Evolutionary conservation across 2,888 invertebrate genomes (phyloP).

Genomic region (Trachelus troglodyta): DNA sequence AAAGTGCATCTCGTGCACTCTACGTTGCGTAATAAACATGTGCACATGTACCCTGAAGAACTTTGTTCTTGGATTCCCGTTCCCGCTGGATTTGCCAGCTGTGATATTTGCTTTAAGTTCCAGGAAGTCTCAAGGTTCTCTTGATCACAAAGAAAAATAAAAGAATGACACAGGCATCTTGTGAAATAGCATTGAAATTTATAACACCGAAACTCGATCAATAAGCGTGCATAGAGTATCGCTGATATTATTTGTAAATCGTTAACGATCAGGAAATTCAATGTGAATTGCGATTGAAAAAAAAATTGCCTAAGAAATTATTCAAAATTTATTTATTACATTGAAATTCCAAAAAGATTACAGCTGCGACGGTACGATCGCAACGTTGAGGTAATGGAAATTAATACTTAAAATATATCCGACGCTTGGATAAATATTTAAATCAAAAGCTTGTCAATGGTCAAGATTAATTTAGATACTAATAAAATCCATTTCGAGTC

Average conservation of each 20-base stretch:
- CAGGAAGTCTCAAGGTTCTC: neutral
- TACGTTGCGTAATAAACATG: neutral
- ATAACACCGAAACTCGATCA: neutral
- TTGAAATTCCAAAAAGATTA: neutral
- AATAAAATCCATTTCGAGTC: too few relatives aligned
- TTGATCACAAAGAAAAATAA: neutral
- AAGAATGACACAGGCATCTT: neutral
- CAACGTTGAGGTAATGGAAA: neutral
- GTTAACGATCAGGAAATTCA: neutral
- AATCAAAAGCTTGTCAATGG: neutral
- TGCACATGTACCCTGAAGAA: neutral
- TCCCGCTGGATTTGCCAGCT: too few relatives aligned
- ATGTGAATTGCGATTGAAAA: neutral
- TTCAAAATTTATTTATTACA: too few relatives aligned
- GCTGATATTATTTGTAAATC: neutral
- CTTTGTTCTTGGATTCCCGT: neutral
- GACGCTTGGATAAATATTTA: neutral
- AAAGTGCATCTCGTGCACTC: neutral
- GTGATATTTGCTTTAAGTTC: neutral
- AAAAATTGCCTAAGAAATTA: neutral
- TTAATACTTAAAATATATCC: neutral
- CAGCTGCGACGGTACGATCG: neutral
- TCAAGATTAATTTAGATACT: neutral
- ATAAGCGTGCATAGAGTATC: neutral
- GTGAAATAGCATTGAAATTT: neutral